A percentile compares a stretch with the other conserved stretches of the same genome.
These are phyloP conservation scores for Zophobas morio DNA, from an alignment of 1,140 invertebrate genomes.

Conservation along the genomic window DNA sequence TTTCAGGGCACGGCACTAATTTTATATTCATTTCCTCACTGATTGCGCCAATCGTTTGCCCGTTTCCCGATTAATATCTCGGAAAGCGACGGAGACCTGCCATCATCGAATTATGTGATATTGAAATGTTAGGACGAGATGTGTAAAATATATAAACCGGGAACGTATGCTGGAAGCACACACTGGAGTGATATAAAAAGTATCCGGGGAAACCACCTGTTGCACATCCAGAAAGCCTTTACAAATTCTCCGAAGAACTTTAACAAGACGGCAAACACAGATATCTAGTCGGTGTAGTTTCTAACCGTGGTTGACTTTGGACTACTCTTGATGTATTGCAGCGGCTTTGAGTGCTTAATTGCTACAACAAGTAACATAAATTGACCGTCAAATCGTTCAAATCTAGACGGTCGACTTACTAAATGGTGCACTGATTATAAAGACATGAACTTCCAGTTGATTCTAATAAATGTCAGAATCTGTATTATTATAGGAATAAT, in stretches of 20 bases:
- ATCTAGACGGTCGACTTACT: too few species aligned
- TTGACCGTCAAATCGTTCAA: too few species aligned
- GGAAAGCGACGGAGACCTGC: neutral
- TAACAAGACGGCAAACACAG: conserved; percentile 14
- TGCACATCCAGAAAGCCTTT: conserved; percentile 2
- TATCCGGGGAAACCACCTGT: conserved; percentile 27
- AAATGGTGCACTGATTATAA: too few species aligned
- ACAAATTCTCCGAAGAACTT: conserved; percentile 25
- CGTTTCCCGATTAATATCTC: neutral
- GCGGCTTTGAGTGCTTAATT: too few species aligned
- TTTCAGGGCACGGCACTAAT: neutral
- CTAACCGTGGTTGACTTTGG: neutral
- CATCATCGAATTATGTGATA: neutral
- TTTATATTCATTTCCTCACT: neutral
- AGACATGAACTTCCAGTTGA: too few species aligned
- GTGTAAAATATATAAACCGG: conserved; percentile 7
- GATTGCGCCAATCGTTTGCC: neutral
- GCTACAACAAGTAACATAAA: too few species aligned
- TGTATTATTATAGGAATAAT: too few species aligned
- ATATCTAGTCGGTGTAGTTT: conserved; percentile 1
- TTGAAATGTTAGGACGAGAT: conserved; percentile 8
- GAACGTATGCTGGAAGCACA: conserved; percentile 33
- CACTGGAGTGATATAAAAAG: conserved; percentile 28
- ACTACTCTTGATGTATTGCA: too few species aligned
- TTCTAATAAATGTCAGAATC: too few species aligned